phyloP scores from a whole-genome alignment of 2,888 invertebrate species.

The Diarsia dahlii region DNA sequence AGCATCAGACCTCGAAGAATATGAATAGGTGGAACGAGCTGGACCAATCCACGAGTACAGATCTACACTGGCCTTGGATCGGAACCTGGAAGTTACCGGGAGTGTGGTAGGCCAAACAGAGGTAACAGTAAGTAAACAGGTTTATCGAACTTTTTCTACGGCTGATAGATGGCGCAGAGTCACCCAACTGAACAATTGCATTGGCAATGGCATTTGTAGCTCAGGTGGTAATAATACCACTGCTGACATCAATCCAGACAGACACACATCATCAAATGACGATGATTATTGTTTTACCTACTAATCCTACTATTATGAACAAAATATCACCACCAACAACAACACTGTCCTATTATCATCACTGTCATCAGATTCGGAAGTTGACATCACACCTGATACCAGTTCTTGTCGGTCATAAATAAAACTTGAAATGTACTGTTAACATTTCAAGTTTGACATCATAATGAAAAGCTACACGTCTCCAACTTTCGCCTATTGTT shows the following conservation, averaged over 20 bases:
- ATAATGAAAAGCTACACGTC: conserved; percentile 7
- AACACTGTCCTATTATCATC: neutral
- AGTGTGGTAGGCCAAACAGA: neutral
- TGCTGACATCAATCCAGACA: neutral
- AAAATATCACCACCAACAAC: neutral
- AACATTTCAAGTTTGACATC: neutral
- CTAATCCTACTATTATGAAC: neutral
- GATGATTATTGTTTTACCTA: no score
- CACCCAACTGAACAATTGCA: neutral
- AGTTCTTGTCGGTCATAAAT: no score
- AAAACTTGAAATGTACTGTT: no score
- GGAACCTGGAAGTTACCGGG: neutral
- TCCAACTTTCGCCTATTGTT: conserved; percentile 49
- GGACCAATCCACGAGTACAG: neutral
- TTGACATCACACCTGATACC: neutral
- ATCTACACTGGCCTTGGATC: neutral
- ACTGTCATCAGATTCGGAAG: neutral
- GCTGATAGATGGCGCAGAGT: neutral
- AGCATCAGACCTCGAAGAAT: neutral
- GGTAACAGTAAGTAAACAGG: neutral
- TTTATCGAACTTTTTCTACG: neutral
- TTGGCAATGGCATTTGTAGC: neutral
- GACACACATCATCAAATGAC: neutral
- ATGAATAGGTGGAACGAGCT: neutral
- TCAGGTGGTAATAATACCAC: neutral